Evolutionary conservation across 2,888 invertebrate genomes (phyloP).

Genomic region (Trissolcus japonicus): DNA sequence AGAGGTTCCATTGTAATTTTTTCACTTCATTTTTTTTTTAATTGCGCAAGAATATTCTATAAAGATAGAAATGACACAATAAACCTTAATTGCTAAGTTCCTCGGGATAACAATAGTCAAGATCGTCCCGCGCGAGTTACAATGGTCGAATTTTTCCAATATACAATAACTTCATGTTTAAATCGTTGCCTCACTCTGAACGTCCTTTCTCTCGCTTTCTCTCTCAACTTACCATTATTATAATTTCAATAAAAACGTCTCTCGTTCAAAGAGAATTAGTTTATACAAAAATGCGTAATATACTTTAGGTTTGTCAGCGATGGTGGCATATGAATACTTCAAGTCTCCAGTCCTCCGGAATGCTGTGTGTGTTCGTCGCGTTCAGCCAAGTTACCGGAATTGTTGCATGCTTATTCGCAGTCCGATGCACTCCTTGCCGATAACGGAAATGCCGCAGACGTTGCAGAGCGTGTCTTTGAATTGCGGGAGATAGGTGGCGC

Average conservation of each 20-base stretch:
- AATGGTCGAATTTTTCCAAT: conserved; percentile 10
- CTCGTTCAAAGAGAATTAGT: conserved; percentile 34
- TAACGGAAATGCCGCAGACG: conserved; percentile 91
- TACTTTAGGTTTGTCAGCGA: conserved; percentile 44
- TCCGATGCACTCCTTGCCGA: conserved; percentile 93
- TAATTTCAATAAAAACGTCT: conserved; percentile 48
- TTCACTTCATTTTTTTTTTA: conserved; percentile 36
- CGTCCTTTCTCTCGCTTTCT: conserved; percentile 1
- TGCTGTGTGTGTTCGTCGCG: too few species aligned
- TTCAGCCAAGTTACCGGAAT: conserved; percentile 76
- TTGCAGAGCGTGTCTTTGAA: conserved; percentile 91
- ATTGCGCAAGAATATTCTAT: conserved; percentile 48
- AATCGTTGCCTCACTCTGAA: conserved; percentile 10
- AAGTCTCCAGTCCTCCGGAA: too few species aligned
- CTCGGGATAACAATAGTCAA: conserved; percentile 24
- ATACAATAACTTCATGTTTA: conserved; percentile 15
- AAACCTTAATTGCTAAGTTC: conserved; percentile 32
- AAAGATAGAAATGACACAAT: conserved; percentile 53
- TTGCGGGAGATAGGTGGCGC: conserved; percentile 90
- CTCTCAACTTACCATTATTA: conserved; percentile 22
- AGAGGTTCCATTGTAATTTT: conserved; percentile 1
- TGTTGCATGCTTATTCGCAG: conserved; percentile 89
- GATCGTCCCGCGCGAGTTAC: conserved; percentile 24
- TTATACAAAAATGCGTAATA: conserved; percentile 53
- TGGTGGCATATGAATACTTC: conserved; percentile 40